Evolutionary conservation across 2,888 invertebrate species (phyloP).

Genomic region (Ennomos erosarius): DNA sequence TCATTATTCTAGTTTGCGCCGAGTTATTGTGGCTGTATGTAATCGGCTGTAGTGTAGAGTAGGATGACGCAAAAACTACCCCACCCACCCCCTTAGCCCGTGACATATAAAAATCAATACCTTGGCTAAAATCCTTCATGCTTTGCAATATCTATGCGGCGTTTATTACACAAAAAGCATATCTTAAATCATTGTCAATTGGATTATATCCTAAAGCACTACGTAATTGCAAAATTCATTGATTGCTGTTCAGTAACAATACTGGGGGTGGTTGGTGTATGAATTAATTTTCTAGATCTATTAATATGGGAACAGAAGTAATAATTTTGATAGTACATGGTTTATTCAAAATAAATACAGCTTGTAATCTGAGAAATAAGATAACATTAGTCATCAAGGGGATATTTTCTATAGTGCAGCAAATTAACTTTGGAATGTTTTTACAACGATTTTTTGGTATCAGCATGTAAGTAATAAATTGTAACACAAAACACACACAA

Average conservation of each 20-base stretch:
- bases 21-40: slow-evolving; percentile 25
- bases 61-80: slow-evolving; percentile 51
- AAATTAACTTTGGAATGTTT: background rate
- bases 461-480: background rate
- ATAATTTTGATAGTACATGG: too few relatives aligned
- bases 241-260: background rate
- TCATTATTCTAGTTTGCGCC: slow-evolving; percentile 10
- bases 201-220: slow-evolving; percentile 4
- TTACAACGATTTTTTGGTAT: background rate
- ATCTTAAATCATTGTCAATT: background rate
- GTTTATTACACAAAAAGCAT: too few relatives aligned
- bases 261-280: too few relatives aligned
- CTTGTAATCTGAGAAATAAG: slow-evolving; percentile 28
- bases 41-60: too few relatives aligned
- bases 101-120: slow-evolving; percentile 74
- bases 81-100: slow-evolving; percentile 57
- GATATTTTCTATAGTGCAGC: slow-evolving; percentile 31
- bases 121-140: slow-evolving; percentile 12
- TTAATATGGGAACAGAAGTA: too few relatives aligned
- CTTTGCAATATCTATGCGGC: too few relatives aligned
- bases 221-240: slow-evolving; percentile 1
- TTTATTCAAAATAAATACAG: slow-evolving; percentile 4
- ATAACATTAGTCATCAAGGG: slow-evolving; percentile 61
- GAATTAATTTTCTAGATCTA: too few relatives aligned
- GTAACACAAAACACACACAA: background rate